Base-by-base conservation (phyloP, 1,140 invertebrate species). In the Heliconius himera region DNA sequence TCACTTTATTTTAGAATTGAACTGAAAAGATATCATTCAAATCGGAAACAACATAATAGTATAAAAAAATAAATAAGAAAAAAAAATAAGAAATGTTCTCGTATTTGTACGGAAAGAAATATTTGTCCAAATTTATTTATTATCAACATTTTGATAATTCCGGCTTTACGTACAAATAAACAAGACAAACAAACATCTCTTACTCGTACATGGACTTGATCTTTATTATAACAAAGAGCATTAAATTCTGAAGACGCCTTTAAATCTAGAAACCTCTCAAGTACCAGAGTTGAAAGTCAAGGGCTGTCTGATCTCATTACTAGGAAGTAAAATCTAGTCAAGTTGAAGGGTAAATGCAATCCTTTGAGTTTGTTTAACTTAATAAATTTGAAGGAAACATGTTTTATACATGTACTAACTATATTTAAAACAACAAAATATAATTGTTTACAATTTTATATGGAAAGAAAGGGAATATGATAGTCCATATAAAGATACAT, bases 261-360 rank as follows among this genome's bases (percentile, higher is more conserved):
- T 76, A 76, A 81, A 80, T 80, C 77, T 70, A 29, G 91, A 92
- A 91, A 85, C 91, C 90, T 72, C 6, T 49, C 70, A 86, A 91
- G 83, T 88, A 84, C 33, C 73, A 74, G 66, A n/a, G 74, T 79
- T 86, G 84, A 90, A 91, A 89, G 90, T 93, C 90, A 91, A 90
- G 88, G 88, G 87, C 85, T 77, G 78, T 79, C 51, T 90, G 85
- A 90, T 92, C 90, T 89, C 77, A 82, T 91, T 91, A 91, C 75
- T 80, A 88, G 83, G 86, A 88, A 88, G 82, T 83, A 74, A 72
- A 33, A 78, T 84, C 74, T 73, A 82, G 83, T 87, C 90, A 91
- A 91, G 89, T 91, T 91, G 87, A 90, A 90, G 86, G 90, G 73
- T 83, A 82, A 75, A 54, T 74, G 70, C 56, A 66, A 29, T 26